Evolutionary conservation across 2,797 vertebrate species (phyloP), one percentile per base, ranked within the genome.

Genomic region (Helarctos malayanus): DNA sequence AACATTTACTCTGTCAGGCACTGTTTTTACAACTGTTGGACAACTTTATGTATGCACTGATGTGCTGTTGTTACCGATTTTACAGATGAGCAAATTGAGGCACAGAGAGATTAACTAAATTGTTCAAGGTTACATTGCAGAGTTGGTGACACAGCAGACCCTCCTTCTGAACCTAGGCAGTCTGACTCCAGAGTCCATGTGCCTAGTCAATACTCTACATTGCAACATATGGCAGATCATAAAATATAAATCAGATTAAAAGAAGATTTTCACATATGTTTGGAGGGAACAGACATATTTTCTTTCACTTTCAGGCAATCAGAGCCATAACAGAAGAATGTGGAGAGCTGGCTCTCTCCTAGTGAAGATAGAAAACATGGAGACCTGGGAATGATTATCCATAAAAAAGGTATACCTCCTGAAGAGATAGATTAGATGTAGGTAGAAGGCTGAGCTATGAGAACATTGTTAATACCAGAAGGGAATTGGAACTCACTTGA

Each of bases 291-390:
- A 89, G 61, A 92, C 15, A 21, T 71, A 84, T 94, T 84, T 96
- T 95, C 29, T 95, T 89, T 97, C 85, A 86, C 68, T 92, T 95
- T 92, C n/a, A 95, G 94, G 52, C 45, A 86, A 2, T 78, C 18
- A 85, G 80, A 71, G 41, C 49, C 68, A 4, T 89, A 41, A 78
- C 79, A 81, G 52, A 69, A 89, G 79, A 83, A 95, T 89, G 79
- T 75, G 57, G 49, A 91, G 78, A 65, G 13, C 79, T 82, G 75
- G n/a, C 49, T 95, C n/a, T 88, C 57, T 92, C 88, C 57, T 76
- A 68, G 57, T 81, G 88, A 96, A 92, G 59, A 87, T 32, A 86
- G 84, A 92, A 94, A 86, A 68, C 35, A 45, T 71, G 78, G 63
- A 78, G n/a, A 79, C 27, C 29, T 3, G 25, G 52, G 52, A 80